Base-by-base conservation (phyloP, 2,888 invertebrate species). In the Tortrix viridana region DNA sequence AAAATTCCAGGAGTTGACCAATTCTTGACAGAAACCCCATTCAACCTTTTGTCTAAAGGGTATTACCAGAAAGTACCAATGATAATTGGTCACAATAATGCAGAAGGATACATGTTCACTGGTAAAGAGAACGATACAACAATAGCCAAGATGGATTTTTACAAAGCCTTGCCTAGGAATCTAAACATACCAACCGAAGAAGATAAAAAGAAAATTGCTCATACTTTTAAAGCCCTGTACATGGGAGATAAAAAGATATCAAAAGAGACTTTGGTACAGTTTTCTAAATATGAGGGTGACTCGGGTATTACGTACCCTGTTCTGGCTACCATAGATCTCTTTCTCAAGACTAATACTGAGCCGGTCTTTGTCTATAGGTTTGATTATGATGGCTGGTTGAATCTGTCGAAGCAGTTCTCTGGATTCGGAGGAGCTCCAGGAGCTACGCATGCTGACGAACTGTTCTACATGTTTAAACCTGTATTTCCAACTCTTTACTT, bases 381-480 rank as follows among this genome's bases (percentile, higher is more conserved):
- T 41, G 72, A 72, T 47, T 85, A 87, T 59, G 82, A 83, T 60
- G 91, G 91, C 0, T 82, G 81, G 79, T 71, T 90, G 74, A 92
- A 92, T 71, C 62, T 86, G 3, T 81, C 84, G 0, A 91, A 91
- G 69, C 38, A 76, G 5, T 55, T 73, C 6, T 85, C 67, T 57
- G 85, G 86, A 0, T 86, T 81, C 58, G 60, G 70, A 12, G 69
- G 67, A 1, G 71, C 77, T n/a, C 82, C 85, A 0, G 91, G 91
- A 1, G 89, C 91, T 0, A 84, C 88, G 0, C 92, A 92, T 54
- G 91, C 88, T 0, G 91, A 92, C 66, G 92, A 91, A n/a, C 60
- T 92, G 2, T 91, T 91, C 66, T 92, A 90, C 62, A 75, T 92
- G 67, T 91, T 91, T 62, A 91, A 83, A 61, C 50, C 77, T 0